These are phyloP conservation scores for Xestia c-nigrum DNA, from an alignment of 2,888 invertebrate species.

Conservation along the genomic window DNA sequence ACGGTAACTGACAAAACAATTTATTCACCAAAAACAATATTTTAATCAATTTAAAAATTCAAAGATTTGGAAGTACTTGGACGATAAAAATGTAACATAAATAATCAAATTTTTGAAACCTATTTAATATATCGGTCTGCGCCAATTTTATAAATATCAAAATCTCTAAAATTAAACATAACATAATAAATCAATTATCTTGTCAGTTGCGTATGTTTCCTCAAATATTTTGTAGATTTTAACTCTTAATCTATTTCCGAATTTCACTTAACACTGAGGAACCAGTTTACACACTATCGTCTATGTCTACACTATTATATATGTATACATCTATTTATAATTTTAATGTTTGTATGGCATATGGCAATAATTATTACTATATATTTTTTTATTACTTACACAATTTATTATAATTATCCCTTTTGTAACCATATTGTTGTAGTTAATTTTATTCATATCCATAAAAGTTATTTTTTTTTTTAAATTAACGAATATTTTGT, in stretches of 20 bases:
- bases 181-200: neutral
- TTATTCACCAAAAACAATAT: neutral
- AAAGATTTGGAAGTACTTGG: neutral
- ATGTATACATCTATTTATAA: conserved; percentile 68
- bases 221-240: conserved; percentile 54
- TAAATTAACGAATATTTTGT: conserved; percentile 8
- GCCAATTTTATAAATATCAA: neutral
- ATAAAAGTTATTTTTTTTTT: conserved; percentile 20
- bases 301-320: conserved; percentile 67
- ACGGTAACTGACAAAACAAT: conserved; percentile 17
- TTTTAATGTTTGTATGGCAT: conserved; percentile 71
- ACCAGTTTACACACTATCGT: conserved; percentile 73
- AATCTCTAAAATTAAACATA: conserved; percentile 4
- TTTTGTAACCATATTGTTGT: conserved; percentile 14
- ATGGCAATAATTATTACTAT: conserved; percentile 30
- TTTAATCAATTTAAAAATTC: neutral
- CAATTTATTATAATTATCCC: conserved; percentile 1
- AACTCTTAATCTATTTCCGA: conserved; percentile 64
- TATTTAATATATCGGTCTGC: neutral
- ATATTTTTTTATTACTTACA: neutral
- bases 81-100: neutral
- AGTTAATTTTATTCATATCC: conserved; percentile 22
- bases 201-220: conserved; percentile 53
- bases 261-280: conserved; percentile 72
- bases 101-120: neutral